phyloP scores from a whole-genome alignment of 2,888 invertebrate species.

The Hoplodrina ambigua region DNA sequence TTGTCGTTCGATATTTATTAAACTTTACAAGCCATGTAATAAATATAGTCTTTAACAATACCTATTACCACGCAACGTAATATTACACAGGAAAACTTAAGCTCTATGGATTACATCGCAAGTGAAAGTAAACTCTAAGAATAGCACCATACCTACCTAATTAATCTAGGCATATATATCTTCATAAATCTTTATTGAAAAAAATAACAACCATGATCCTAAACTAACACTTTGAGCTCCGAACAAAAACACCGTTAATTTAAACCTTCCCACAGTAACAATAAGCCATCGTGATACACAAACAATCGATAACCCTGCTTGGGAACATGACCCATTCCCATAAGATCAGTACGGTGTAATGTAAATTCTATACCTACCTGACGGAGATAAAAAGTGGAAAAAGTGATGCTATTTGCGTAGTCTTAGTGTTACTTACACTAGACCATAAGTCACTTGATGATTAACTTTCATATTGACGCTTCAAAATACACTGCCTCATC shows the following conservation, averaged over 20 bases:
- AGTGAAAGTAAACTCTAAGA: conserved; percentile 47
- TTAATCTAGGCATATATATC: conserved; percentile 25
- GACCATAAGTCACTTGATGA: too few species aligned
- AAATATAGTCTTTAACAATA: not conserved
- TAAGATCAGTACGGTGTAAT: conserved; percentile 22
- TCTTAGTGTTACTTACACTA: not conserved
- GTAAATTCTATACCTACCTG: conserved; percentile 9
- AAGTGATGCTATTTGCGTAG: not conserved
- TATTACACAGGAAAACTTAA: not conserved
- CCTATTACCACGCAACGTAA: conserved; percentile 7
- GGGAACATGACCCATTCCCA: conserved; percentile 46
- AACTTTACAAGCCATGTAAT: too few species aligned
- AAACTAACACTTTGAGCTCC: conserved; percentile 17
- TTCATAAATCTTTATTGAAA: conserved; percentile 23
- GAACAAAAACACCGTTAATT: conserved; percentile 43
- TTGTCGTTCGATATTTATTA: too few species aligned
- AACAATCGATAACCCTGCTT: conserved; percentile 56
- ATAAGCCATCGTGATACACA: conserved; percentile 29
- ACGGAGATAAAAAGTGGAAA: conserved; percentile 3
- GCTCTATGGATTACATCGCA: not conserved
- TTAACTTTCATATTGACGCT: too few species aligned
- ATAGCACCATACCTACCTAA: conserved; percentile 31
- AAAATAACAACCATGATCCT: conserved; percentile 25
- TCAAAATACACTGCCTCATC: too few species aligned
- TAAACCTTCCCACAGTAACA: conserved; percentile 50